Base-by-base conservation (phyloP, 2,113 vertebrate genomes). In the Vicugna pacos region DNA sequence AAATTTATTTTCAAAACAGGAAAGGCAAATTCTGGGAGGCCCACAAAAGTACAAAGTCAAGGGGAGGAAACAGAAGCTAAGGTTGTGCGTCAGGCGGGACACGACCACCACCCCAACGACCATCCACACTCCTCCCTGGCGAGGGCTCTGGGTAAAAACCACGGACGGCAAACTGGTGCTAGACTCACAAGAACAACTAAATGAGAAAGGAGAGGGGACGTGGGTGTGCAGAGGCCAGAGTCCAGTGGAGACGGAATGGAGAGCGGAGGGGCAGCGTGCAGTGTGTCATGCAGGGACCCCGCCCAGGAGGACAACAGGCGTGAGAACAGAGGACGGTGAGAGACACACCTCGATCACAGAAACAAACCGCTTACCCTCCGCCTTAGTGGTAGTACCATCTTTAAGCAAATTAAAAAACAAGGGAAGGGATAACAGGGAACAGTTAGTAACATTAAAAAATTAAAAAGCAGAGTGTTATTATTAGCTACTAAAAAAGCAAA, bases 301-400 rank as follows among this genome's bases (percentile, higher is more conserved):
- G 60, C 98, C 96, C 98, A 98, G 98, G 97, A 96, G 98, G 98
- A 95, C 91, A 98, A 98, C 94, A 98, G 98, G 97, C 76, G 75
- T 95, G 98, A 98, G 98, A 97, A 99, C 98, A 98, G 97, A 98
- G 95, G 97, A 98, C 97, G 95, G 89, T 84, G 91, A 97, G 62
- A 97, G 97, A 99, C 98, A 99, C 98, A 99, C 97, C 98, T 97
- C 98, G 92, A 98, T 98, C 98, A 99, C 98, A 99, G 93, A 99
- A 97, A 99, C 98, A 99, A 94, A 98, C 98, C 97, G 98, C 99
- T 99, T 99, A 99, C 99, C 99, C 99, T 99, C 99, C 0, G 98
- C 97, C 99, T 99, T 99, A 99, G 98, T 99, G 95, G 99, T 98
- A 97, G 99, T 99, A 99, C 99, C 99, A 98, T 99, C 99, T 99